These are phyloP conservation scores for Telenomus remus DNA, from an alignment of 1,140 invertebrate genomes.

Conservation along the genomic window DNA sequence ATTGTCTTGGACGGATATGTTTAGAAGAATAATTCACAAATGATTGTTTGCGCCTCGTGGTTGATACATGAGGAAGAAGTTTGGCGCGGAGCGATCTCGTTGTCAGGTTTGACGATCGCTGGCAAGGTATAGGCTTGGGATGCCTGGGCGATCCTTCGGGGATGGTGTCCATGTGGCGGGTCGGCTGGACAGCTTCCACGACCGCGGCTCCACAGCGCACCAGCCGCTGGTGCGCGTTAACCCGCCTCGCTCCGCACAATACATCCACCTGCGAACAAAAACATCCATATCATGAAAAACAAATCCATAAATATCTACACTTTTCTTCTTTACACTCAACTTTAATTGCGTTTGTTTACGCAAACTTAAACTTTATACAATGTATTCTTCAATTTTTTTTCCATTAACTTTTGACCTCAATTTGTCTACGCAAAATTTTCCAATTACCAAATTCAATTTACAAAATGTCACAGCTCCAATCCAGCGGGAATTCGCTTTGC, in stretches of 20 bases:
- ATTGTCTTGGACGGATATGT: constrained; percentile 24
- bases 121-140: constrained; percentile 65
- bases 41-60: constrained; percentile 21
- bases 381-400: too few relatives aligned
- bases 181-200: constrained; percentile 68
- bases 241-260: constrained; percentile 47
- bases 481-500: too few relatives aligned
- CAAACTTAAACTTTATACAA: background rate
- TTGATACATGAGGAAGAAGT: constrained; percentile 28
- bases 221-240: constrained; percentile 61
- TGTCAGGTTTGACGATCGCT: constrained; percentile 67
- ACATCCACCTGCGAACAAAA: constrained; percentile 58
- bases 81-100: constrained; percentile 20
- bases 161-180: constrained; percentile 71
- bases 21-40: constrained; percentile 13
- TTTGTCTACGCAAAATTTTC: too few relatives aligned
- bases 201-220: constrained; percentile 60
- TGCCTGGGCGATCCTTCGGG: constrained; percentile 63
- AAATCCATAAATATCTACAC: background rate
- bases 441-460: too few relatives aligned
- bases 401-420: too few relatives aligned
- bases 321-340: constrained; percentile 6
- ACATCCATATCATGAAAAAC: constrained; percentile 2
- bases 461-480: too few relatives aligned
- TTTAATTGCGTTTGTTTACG: constrained; percentile 37